phyloP scores from a whole-genome alignment of 2,888 invertebrate species.

The Lasioglossum lativentre region DNA sequence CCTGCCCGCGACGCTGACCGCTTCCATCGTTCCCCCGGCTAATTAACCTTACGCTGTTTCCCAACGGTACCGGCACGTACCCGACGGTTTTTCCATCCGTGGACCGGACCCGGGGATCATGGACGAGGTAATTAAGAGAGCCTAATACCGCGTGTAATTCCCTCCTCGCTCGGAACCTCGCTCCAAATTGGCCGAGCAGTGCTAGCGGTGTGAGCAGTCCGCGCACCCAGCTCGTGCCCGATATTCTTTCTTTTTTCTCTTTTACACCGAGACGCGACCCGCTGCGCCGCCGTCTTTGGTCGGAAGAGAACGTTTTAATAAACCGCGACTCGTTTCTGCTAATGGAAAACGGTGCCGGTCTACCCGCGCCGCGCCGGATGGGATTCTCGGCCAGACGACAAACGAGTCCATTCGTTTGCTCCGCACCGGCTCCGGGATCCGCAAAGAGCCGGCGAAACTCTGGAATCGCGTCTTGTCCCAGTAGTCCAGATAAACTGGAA shows the following conservation, averaged over 20 bases:
- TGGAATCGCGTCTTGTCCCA: constrained; percentile 30
- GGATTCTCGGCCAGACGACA: constrained; percentile 22
- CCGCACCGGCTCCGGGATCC: neutral
- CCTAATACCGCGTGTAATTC: constrained; percentile 43
- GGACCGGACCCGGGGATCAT: neutral
- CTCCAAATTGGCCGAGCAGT: constrained; percentile 17
- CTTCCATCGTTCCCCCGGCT: constrained; percentile 49
- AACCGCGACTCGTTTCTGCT: constrained; percentile 24
- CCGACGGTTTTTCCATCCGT: neutral
- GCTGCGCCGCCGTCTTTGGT: constrained; percentile 16
- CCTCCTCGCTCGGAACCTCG: neutral
- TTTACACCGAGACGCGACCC: neutral
- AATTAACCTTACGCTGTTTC: constrained; percentile 67
- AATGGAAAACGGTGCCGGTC: constrained; percentile 17
- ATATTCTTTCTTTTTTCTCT: neutral
- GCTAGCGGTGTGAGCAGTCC: neutral
- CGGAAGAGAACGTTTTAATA: constrained; percentile 31
- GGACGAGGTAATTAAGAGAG: constrained; percentile 45
- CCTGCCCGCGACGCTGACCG: constrained; percentile 44
- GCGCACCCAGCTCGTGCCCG: constrained; percentile 13
- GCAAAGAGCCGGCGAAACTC: neutral
- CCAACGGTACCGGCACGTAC: constrained; percentile 9
- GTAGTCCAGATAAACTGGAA: constrained; percentile 45
- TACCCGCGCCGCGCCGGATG: neutral
- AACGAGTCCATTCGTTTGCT: constrained; percentile 39